Evolutionary conservation across 35 echinoderm and acorn worm genomes (phyloP).

Genomic region (Apostichopus japonicus): DNA sequence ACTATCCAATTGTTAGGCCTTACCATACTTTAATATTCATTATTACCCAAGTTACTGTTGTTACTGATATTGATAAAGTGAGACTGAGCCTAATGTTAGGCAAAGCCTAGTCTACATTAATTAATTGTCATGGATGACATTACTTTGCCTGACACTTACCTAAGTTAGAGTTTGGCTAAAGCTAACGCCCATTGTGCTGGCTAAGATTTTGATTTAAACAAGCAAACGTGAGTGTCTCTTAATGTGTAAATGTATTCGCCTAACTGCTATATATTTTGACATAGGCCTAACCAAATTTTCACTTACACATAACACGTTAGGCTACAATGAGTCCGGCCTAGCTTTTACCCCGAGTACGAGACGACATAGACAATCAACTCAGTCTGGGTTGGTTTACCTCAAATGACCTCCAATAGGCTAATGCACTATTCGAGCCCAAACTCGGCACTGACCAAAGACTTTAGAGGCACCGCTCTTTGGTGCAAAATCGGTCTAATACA

Average conservation of each 20-base stretch:
- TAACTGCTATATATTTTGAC: neutral
- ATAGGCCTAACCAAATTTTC: neutral
- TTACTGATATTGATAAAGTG: too few species aligned
- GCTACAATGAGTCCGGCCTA: slow-evolving; percentile 9
- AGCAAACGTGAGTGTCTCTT: neutral
- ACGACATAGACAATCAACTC: slow-evolving; percentile 45
- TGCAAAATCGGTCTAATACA: neutral
- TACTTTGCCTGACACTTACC: neutral
- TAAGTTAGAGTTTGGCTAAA: neutral
- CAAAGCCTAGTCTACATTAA: too few species aligned
- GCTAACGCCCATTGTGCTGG: too few species aligned
- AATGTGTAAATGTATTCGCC: neutral
- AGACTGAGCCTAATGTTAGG: too few species aligned
- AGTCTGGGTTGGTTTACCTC: slow-evolving; percentile 57
- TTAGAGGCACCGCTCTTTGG: neutral
- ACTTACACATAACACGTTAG: slow-evolving; percentile 5
- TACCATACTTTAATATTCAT: too few species aligned
- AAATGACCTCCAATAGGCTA: slow-evolving; percentile 58
- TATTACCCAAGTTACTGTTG: too few species aligned
- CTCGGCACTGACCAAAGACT: neutral
- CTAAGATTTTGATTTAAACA: neutral
- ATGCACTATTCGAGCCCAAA: slow-evolving; percentile 32
- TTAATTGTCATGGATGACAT: too few species aligned
- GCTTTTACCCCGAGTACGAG: slow-evolving; percentile 7
- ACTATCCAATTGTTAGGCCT: too few species aligned